These are phyloP conservation scores for Tragopan temminckii DNA, from an alignment of 2,797 vertebrate species.

Conservation along the genomic window DNA sequence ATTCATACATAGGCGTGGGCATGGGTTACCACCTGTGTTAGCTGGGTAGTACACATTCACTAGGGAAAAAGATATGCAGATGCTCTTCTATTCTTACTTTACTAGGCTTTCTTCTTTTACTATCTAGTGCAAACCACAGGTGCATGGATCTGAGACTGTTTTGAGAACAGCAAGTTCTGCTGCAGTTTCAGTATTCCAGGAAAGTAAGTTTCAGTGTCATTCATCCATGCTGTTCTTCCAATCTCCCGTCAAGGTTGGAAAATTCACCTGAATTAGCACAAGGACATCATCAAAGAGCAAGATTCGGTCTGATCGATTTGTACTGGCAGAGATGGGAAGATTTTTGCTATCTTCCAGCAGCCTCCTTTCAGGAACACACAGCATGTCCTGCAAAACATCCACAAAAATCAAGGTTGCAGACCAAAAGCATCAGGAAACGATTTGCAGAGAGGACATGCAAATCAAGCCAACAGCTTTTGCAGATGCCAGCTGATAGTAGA, in stretches of 20 bases:
- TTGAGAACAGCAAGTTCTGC: not conserved
- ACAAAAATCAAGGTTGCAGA: not conserved
- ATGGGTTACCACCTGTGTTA: not conserved
- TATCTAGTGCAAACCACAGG: not conserved
- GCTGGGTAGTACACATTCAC: not conserved
- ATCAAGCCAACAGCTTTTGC: not conserved
- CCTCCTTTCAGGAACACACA: conserved; percentile 73
- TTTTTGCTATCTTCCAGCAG: conserved; percentile 82
- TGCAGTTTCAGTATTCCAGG: rapidly evolving
- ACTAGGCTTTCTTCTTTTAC: not conserved
- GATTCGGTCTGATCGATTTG: conserved; percentile 57
- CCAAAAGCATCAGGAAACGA: not conserved
- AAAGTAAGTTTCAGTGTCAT: not conserved
- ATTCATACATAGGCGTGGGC: not conserved
- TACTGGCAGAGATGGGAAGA: conserved; percentile 6
- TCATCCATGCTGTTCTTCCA: rapidly evolving
- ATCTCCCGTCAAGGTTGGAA: not conserved
- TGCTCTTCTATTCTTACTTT: not conserved
- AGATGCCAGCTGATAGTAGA: not conserved
- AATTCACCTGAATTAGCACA: conserved; percentile 79
- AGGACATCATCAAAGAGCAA: conserved; percentile 83
- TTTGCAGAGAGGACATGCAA: rapidly evolving
- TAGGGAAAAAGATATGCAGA: rapidly evolving
- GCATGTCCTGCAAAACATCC: conserved; percentile 59
- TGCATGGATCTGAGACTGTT: rapidly evolving